These are phyloP conservation scores for Poecilobothrus nobilitatus DNA, from an alignment of 2,888 invertebrate species.

Conservation along the genomic window DNA sequence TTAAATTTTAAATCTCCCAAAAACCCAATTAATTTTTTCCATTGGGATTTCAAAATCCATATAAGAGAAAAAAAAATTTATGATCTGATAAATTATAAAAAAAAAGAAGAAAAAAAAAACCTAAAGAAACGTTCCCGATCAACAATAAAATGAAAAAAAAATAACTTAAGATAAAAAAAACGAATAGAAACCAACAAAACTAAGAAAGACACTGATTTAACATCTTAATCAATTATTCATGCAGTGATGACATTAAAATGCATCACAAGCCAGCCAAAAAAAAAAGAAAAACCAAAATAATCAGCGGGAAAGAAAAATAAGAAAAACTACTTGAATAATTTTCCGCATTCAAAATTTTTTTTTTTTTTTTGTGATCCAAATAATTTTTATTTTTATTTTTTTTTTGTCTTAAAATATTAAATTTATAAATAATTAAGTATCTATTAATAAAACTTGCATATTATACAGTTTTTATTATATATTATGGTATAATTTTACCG, in stretches of 20 bases:
- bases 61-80: not conserved
- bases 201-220: not conserved
- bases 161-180: not conserved
- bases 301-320: not conserved
- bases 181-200: not conserved
- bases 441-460: too few relatives aligned
- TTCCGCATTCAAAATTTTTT: not conserved
- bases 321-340: not conserved
- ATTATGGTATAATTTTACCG: too few relatives aligned
- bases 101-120: not conserved
- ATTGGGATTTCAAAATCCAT: too few relatives aligned
- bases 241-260: not conserved
- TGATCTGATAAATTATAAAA: not conserved
- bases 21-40: too few relatives aligned
- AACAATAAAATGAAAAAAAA: not conserved
- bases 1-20: too few relatives aligned
- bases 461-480: too few relatives aligned
- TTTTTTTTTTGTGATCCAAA: too few relatives aligned
- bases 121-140: not conserved
- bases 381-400: not conserved
- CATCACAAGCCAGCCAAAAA: not conserved
- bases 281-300: too few relatives aligned
- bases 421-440: too few relatives aligned
- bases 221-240: conserved; percentile 6
- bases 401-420: too few relatives aligned